Evolutionary conservation across 2,888 invertebrate genomes (phyloP), one percentile per base, ranked within the genome.

Genomic region (Boloria selene): DNA sequence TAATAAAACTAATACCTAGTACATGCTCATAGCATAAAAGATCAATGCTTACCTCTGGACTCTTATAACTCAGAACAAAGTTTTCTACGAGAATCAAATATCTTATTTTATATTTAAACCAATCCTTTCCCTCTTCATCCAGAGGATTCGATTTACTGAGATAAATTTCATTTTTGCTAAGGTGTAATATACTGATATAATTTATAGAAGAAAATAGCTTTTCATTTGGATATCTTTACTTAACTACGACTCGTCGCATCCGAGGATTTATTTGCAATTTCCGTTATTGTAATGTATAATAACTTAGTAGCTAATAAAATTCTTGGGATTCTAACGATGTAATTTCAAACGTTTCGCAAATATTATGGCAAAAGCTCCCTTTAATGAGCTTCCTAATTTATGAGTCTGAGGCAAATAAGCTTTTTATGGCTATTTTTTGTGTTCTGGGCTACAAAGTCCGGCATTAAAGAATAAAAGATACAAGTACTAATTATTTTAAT

Each of bases 231-330:
- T 47, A 59, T 49, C 49, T 31, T 47, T 38, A 50, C 42, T 56
- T 58, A 59, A 53, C 4, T 53, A 18, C 18, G 14, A 16, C 51
- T 26, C 51, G 45, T 53, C 51, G 51, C 26, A 31, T n/a, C 44
- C 44, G 13, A 26, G 51, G 51, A 64, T 64, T 64, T 64, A 64
- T 64, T 59, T 14, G 58, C 59, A 45, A 53, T 64, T 59, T 64
- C 64, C 64, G 58, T 47, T 50, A 18, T 59, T 22, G 18, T 58
- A 59, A 45, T 5, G 47, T 52, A 44, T 52, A 64, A 59, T 53
- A 44, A 31, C 45, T 45, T 31, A 64, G 52, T 47, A 47, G 52
- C 58, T 59, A 58, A 51, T 58, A 52, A 52, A 64, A 52, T 64
- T 45, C 38, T 59, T 45, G 52, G 44, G 59, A 52, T 56, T 56